Evolutionary conservation across 1,140 invertebrate species (phyloP), one percentile per base, ranked within the genome.

Genomic region (Leucophenga varia): DNA sequence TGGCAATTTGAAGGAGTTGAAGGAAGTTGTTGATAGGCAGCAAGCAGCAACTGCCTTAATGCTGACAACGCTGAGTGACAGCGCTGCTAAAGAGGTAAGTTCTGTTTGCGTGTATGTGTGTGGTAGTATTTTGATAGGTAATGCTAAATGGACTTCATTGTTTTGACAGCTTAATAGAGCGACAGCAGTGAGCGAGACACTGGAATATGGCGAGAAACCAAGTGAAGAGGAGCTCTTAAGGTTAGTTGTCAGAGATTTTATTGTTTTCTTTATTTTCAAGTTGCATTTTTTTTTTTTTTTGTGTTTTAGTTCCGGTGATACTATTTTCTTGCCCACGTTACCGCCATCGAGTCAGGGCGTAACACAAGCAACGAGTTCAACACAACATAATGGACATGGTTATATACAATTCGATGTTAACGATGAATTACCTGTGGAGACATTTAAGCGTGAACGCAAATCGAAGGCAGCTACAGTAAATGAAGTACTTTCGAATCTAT

Each of bases 111-210:
- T 34, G n/a, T 30, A 30, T 54, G 48, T 54, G 60, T 43, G 44
- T 49, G 49, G 61, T 47, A 55, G 49, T n/a, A 64, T 52, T 61
- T 67, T 67, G 61, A 59, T 47, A 56, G 59, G 30, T 59, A 61
- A 59, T n/a, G n/a, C n/a, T n/a, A n/a, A n/a, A n/a, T 65, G 53
- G 59, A 46, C 52, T 48, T 52, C 22, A 34, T 39, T n/a, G n/a
- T 67, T 57, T 67, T 59, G 63, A 67, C 64, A 67, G 59, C 50
- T 67, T 59, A 63, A 67, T 65, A 57, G 54, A 53, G 55, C 56
- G 55, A 31, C 48, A 32, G 48, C 16, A 36, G 35, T n/a, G 38
- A 13, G 48, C 7, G 17, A 10, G 6, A 20, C 43, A n/a, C 13
- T 16, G 39, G 9, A 32, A 38, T 43, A n/a, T n/a, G n/a, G n/a